Conservation (phyloP, 2,113 vertebrate genomes). For the Reinhardtius hippoglossoides region DNA sequence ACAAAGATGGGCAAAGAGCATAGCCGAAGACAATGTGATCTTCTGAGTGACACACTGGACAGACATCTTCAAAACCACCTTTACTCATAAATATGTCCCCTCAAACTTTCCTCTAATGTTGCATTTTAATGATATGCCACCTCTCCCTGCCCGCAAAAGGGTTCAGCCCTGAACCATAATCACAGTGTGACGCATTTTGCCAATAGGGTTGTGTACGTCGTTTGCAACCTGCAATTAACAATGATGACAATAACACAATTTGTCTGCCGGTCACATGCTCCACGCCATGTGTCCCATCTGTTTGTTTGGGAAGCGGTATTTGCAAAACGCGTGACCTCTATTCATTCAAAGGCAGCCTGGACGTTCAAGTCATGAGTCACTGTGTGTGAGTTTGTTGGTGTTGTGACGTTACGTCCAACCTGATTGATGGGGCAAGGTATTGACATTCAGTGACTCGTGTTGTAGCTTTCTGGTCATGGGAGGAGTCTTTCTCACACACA, state of each 20-base stretch:
- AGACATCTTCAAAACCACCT: neutral
- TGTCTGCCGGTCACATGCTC: neutral
- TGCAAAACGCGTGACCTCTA: neutral
- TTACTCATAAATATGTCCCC: neutral
- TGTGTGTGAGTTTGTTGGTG: slow-evolving; percentile 12
- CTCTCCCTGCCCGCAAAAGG: slow-evolving; percentile 21
- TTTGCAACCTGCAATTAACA: slow-evolving; percentile 54
- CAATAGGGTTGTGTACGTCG: slow-evolving; percentile 1
- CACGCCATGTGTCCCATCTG: neutral
- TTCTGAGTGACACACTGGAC: neutral
- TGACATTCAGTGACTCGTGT: slow-evolving; percentile 7
- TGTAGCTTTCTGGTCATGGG: neutral
- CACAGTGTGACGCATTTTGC: slow-evolving; percentile 50
- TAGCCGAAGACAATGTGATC: neutral
- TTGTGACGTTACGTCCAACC: slow-evolving; percentile 26
- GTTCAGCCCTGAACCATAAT: slow-evolving; percentile 49
- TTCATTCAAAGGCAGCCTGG: neutral
- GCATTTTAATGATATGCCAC: slow-evolving; percentile 34
- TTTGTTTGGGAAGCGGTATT: slow-evolving; percentile 11
- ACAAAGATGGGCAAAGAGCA: neutral
- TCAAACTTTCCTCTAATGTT: slow-evolving; percentile 17
- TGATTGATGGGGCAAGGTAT: slow-evolving; percentile 34
- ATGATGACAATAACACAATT: slow-evolving; percentile 30
- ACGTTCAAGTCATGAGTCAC: slow-evolving; percentile 18
- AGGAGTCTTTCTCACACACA: neutral